These are phyloP conservation scores for Phrynocephalus versicolor DNA, from an alignment of 2,113 vertebrate genomes.

Conservation along the genomic window DNA sequence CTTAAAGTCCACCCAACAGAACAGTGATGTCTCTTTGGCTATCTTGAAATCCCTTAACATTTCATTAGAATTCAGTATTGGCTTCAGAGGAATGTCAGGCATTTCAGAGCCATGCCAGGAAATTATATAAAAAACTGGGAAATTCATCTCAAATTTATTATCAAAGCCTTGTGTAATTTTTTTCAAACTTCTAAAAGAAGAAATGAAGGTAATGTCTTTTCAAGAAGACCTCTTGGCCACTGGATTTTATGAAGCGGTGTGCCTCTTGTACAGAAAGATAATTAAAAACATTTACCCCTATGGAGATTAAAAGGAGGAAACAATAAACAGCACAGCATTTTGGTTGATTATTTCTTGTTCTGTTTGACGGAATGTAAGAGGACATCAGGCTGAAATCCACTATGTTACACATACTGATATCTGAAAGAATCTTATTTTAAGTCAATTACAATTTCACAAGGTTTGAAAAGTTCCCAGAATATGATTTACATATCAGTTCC, in stretches of 20 bases:
- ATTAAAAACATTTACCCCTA: conserved; percentile 2
- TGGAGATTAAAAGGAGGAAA: conserved; percentile 3
- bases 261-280: not conserved
- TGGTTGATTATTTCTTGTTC: not conserved
- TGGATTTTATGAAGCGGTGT: not conserved
- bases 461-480: conserved; percentile 26
- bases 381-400: conserved; percentile 14
- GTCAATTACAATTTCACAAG: conserved; percentile 23
- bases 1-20: conserved; percentile 12
- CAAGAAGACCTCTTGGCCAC: not conserved
- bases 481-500: conserved; percentile 21
- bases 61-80: conserved; percentile 17
- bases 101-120: no score
- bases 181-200: conserved; percentile 15
- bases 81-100: conserved; percentile 13
- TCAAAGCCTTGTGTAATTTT: conserved; percentile 15
- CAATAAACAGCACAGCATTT: not conserved
- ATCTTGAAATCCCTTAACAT: not conserved
- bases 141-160: conserved; percentile 15
- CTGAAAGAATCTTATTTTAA: conserved; percentile 31
- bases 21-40: not conserved
- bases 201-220: conserved; percentile 1
- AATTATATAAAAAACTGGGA: conserved; percentile 3
- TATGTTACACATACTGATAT: not conserved
- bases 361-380: conserved; percentile 14